These are phyloP conservation scores for Sylvietta virens DNA, from an alignment of 2,113 vertebrate species.

Conservation along the genomic window DNA sequence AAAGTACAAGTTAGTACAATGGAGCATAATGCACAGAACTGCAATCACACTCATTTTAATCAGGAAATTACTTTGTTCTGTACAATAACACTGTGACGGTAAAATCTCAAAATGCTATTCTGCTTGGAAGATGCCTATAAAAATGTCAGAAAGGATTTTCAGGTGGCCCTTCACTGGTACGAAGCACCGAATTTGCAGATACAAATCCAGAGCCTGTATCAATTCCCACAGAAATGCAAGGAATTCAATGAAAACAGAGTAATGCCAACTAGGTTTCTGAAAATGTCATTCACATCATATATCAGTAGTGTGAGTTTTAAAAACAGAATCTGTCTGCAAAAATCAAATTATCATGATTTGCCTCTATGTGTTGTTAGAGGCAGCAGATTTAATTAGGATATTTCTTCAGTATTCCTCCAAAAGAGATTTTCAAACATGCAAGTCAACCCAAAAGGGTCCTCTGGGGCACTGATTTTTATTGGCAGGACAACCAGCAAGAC, in stretches of 20 bases:
- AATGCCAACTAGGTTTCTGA: neutral
- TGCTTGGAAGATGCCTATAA: neutral
- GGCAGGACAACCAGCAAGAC: neutral
- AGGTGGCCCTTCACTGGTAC: neutral
- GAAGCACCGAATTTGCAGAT: neutral
- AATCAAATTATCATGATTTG: neutral
- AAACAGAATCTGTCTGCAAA: neutral
- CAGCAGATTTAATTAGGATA: neutral
- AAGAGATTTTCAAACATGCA: accelerated
- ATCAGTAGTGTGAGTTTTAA: neutral
- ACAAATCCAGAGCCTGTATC: neutral
- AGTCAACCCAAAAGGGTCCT: neutral
- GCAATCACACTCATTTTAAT: neutral
- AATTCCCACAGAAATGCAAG: neutral
- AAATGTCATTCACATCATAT: neutral
- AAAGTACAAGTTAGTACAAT: neutral
- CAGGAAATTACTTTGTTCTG: neutral
- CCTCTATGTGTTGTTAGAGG: neutral
- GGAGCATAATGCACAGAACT: neutral
- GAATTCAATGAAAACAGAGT: neutral
- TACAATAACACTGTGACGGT: neutral
- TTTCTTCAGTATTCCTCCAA: neutral
- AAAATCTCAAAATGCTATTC: neutral
- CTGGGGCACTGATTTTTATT: neutral
- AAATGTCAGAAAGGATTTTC: neutral